phyloP scores from a whole-genome alignment of 2,113 vertebrate species.

The Sciurus niger region DNA sequence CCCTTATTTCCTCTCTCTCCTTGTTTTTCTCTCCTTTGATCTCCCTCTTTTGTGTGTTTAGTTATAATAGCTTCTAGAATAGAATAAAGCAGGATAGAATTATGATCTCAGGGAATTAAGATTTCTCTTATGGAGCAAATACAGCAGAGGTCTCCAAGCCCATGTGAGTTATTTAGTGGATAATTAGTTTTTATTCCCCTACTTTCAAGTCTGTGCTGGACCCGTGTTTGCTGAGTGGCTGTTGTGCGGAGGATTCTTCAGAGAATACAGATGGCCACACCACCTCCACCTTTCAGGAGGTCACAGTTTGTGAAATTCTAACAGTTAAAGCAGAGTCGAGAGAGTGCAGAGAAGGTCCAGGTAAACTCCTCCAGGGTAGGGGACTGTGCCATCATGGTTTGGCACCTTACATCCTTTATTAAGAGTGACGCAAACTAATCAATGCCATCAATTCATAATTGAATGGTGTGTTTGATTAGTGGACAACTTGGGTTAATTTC shows the following conservation, averaged over 20 bases:
- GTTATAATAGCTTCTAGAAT: not conserved
- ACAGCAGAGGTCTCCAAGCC: not conserved
- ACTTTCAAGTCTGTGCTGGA: not conserved
- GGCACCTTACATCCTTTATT: not conserved
- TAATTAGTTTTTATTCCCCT: not conserved
- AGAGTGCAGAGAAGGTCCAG: not conserved
- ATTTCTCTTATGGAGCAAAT: not conserved
- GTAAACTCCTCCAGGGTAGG: not conserved
- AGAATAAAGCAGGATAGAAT: constrained; percentile 14
- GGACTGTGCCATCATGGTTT: not conserved
- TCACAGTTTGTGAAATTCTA: not conserved
- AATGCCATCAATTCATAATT: not conserved
- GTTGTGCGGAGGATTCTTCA: not conserved
- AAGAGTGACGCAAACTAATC: not conserved
- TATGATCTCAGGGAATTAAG: constrained; percentile 15
- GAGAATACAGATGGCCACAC: not conserved
- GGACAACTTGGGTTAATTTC: not conserved
- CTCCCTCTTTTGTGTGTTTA: not conserved
- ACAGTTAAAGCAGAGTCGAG: not conserved
- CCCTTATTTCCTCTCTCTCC: not conserved
- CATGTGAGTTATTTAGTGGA: not conserved
- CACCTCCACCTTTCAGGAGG: not conserved
- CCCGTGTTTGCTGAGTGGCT: not conserved
- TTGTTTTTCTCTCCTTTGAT: not conserved
- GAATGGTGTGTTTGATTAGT: not conserved